Conservation (phyloP, 2,797 vertebrate genomes). For the Furcifer pardalis region DNA sequence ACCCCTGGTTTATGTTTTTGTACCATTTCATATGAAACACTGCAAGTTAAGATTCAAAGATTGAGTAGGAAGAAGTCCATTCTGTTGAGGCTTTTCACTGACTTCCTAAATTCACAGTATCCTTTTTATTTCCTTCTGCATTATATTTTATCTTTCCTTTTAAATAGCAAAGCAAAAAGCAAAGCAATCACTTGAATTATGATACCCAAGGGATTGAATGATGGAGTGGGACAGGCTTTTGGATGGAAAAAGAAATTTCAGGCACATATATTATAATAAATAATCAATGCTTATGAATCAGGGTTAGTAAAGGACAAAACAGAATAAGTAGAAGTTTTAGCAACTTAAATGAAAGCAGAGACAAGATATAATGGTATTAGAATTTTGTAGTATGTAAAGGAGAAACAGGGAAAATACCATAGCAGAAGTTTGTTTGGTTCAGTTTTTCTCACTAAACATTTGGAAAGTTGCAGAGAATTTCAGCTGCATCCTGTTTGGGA, state of each 20-base stretch:
- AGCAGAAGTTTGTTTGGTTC: background rate
- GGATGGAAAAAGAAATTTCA: too few relatives aligned
- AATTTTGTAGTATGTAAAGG: background rate
- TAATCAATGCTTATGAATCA: too few relatives aligned
- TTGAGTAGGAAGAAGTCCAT: background rate
- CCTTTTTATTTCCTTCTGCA: background rate
- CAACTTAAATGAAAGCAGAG: too few relatives aligned
- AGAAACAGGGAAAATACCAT: background rate
- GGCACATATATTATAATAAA: too few relatives aligned
- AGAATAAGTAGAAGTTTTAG: too few relatives aligned
- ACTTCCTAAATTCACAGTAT: background rate
- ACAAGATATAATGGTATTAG: too few relatives aligned
- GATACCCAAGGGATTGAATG: background rate
- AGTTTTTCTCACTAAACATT: background rate
- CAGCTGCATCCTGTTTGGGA: background rate
- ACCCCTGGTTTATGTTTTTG: background rate
- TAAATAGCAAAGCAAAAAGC: too few relatives aligned
- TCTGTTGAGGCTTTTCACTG: background rate
- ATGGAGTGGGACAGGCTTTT: too few relatives aligned
- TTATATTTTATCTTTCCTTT: background rate
- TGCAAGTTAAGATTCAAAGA: too few relatives aligned
- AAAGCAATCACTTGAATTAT: background rate
- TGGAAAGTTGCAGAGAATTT: background rate
- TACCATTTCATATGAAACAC: background rate
- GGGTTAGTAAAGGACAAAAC: too few relatives aligned